phyloP scores from a whole-genome alignment of 2,113 vertebrate species.

The Archilochus colubris region DNA sequence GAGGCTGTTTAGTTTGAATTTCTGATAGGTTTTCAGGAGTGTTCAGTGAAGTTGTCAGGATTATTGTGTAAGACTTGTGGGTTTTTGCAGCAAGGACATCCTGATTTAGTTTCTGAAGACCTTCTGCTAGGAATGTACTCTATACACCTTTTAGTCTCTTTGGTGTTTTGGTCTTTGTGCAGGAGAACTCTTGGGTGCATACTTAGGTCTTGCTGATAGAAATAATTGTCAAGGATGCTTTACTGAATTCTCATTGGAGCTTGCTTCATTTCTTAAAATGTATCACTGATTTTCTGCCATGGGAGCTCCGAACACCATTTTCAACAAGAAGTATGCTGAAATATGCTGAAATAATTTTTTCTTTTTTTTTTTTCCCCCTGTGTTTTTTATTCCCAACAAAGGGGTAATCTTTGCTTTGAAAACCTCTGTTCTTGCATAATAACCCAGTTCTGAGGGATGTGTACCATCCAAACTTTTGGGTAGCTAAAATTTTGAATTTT shows the following conservation, averaged over 20 bases:
- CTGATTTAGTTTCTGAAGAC: not conserved
- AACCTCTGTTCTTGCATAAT: not conserved
- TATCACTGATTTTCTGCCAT: not conserved
- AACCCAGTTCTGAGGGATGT: not conserved
- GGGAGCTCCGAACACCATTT: not conserved
- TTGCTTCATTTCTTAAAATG: not conserved
- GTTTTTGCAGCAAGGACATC: not conserved
- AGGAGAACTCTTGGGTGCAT: not conserved
- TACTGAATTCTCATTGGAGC: not conserved
- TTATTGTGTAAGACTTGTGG: not conserved
- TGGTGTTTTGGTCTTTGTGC: not conserved
- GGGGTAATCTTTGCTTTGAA: not conserved
- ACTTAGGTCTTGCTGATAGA: not conserved
- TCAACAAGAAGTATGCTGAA: not conserved
- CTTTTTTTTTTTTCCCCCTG: not conserved
- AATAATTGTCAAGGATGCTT: not conserved
- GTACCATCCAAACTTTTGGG: not conserved
- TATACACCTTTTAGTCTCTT: not conserved
- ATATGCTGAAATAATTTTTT: not conserved
- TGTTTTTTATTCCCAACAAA: not conserved
- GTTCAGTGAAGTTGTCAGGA: not conserved
- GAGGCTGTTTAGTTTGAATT: not conserved
- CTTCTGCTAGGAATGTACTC: not conserved
- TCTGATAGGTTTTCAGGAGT: not conserved
- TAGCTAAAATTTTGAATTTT: not conserved